Evolutionary conservation across 1,140 invertebrate genomes (phyloP).

Genomic region (Heliothis subflexa): DNA sequence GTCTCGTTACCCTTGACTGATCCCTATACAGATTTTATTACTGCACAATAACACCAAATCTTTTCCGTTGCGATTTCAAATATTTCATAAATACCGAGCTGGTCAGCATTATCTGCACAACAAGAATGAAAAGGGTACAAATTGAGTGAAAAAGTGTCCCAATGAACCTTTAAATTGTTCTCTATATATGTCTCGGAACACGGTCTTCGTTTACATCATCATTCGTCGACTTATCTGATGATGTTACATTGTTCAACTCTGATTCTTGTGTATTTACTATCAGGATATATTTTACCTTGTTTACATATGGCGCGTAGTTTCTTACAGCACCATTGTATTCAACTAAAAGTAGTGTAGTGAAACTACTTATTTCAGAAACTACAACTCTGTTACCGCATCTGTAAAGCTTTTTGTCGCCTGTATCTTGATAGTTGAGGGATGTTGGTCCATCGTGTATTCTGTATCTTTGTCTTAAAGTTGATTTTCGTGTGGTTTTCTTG

Average conservation of each 20-base stretch:
- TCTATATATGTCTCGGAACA: conserved; percentile 65
- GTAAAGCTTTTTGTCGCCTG: conserved; percentile 70
- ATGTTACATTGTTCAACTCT: conserved; percentile 53
- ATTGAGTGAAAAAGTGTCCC: conserved; percentile 75
- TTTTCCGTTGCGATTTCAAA: conserved; percentile 57
- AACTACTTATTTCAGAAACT: conserved; percentile 67
- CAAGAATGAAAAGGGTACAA: conserved; percentile 66
- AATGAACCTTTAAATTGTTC: conserved; percentile 72
- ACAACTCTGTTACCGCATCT: conserved; percentile 76
- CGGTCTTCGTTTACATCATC: conserved; percentile 61
- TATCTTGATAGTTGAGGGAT: conserved; percentile 50
- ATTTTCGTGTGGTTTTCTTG: conserved; percentile 57
- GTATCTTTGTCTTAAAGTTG: conserved; percentile 59
- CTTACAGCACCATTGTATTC: conserved; percentile 57
- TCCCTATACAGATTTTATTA: conserved; percentile 59
- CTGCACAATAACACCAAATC: conserved; percentile 63
- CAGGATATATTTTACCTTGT: conserved; percentile 60
- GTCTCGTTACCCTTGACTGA: conserved; percentile 63
- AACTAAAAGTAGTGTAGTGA: conserved; percentile 66
- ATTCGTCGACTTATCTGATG: conserved; percentile 58
- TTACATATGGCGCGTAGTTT: conserved; percentile 55
- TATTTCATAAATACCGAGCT: conserved; percentile 54
- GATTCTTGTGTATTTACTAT: conserved; percentile 53
- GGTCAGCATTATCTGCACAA: conserved; percentile 56
- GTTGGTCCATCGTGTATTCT: conserved; percentile 60